phyloP scores from a whole-genome alignment of 1,140 invertebrate genomes.

The Drosophila suzukii region DNA sequence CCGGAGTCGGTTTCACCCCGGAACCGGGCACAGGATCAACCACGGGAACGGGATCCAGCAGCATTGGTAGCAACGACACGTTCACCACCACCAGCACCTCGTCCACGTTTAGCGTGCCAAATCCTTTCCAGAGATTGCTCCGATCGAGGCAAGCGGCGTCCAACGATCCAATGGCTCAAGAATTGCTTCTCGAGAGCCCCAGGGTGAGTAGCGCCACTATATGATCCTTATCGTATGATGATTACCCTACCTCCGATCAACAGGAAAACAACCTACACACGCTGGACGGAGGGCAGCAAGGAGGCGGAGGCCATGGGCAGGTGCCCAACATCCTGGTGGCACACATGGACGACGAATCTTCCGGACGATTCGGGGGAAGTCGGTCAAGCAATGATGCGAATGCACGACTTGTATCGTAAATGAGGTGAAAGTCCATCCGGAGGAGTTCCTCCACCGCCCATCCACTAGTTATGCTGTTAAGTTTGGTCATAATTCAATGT shows the following conservation, averaged over 20 bases:
- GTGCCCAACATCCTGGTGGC: slow-evolving; percentile 57
- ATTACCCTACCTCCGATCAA: neutral
- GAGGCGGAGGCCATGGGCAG: slow-evolving; percentile 4
- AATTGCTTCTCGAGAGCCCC: slow-evolving; percentile 65
- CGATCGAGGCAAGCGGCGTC: slow-evolving; percentile 30
- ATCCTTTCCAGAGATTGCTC: slow-evolving; percentile 53
- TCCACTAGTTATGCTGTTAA: neutral
- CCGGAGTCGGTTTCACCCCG: neutral
- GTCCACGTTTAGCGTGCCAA: slow-evolving; percentile 34
- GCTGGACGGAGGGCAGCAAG: slow-evolving; percentile 39
- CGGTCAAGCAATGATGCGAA: slow-evolving; percentile 64
- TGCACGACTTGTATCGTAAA: slow-evolving; percentile 70
- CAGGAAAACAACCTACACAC: slow-evolving; percentile 58
- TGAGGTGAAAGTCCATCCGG: neutral
- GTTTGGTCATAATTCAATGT: neutral
- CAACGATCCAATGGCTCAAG: slow-evolving; percentile 41
- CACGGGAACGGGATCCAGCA: slow-evolving; percentile 2
- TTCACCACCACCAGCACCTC: slow-evolving; percentile 33
- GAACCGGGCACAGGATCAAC: slow-evolving; percentile 1
- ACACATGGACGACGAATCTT: slow-evolving; percentile 34
- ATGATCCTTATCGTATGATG: neutral
- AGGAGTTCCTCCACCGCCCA: neutral
- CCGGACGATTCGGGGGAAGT: slow-evolving; percentile 42
- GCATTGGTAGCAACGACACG: slow-evolving; percentile 1
- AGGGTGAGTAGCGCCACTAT: slow-evolving; percentile 42